Evolutionary conservation across 2,113 vertebrate genomes (phyloP), one percentile per base, ranked within the genome.

Genomic region (Myiozetetes cayanensis): DNA sequence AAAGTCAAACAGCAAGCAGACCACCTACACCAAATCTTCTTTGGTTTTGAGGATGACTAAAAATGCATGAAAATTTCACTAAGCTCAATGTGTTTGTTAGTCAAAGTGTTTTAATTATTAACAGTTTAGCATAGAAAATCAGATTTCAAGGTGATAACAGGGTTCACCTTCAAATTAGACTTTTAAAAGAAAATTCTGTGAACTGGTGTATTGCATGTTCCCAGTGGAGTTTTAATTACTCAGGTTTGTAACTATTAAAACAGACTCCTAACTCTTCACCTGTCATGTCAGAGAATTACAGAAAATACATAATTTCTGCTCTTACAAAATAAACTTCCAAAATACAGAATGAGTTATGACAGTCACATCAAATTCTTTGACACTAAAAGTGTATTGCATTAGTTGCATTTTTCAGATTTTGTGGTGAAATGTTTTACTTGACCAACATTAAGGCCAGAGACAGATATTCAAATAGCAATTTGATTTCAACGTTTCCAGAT

Each of bases 21-120:
- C 31, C 43, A 67, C 23, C 30, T 63, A 75, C 56, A 59, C 9
- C 85, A 82, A 53, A 87, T 14, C 37, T 70, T 65, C 70, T 87
- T 58, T 72, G 39, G 24, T 68, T 96, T 90, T 82, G 73, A 37
- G 15, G 23, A 87, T 81, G 21, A 90, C 41, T 96, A 53, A 87
- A 94, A 90, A 89, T 30, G 46, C 62, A 89, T 72, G 14, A 93
- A 90, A 89, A 89, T 72, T 85, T 87, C 59, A 90, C 80, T 89
- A 87, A 89, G 80, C 73, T 58, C 16, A 58, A 66, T 4, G 1
- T 24, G 56, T 90, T 88, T 95, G 86, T 87, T 96, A 97, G 88
- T 94, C 93, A 84, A 96, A 96, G 62, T 78, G 37, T 15, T 84
- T 87, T 70, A 78, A 37, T 96, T 94, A 93, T 79, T 92, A 95